Evolutionary conservation across 2,888 invertebrate species (phyloP).

Genomic region (Pardosa pseudoannulata): DNA sequence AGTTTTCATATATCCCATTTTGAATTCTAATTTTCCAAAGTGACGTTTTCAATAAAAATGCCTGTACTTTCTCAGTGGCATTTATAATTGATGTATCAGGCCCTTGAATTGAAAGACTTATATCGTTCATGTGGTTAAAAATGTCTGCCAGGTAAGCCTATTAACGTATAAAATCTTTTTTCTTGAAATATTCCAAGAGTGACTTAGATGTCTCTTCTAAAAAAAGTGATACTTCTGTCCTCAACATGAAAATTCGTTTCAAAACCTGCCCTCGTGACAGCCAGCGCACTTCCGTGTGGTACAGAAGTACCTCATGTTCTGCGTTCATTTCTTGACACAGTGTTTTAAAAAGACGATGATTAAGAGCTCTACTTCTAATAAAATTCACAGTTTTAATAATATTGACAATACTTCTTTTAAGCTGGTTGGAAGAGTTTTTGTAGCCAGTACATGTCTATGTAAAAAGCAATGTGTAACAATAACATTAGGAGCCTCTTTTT

Average conservation of each 20-base stretch:
- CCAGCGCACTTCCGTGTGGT: conserved; percentile 52
- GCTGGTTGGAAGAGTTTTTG: conserved; percentile 48
- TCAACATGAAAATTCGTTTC: conserved; percentile 44
- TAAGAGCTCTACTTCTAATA: conserved; percentile 56
- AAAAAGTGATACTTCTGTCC: too few relatives aligned
- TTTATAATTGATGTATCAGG: conserved; percentile 30
- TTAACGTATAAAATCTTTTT: too few relatives aligned
- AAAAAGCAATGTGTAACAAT: conserved; percentile 20
- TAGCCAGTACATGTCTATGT: conserved; percentile 52
- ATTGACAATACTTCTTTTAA: conserved; percentile 54
- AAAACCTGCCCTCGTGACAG: conserved; percentile 47
- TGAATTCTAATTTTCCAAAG: conserved; percentile 28
- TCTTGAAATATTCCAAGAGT: conserved; percentile 20
- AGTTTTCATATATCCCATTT: conserved; percentile 39
- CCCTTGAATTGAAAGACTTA: conserved; percentile 25
- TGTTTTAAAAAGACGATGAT: conserved; percentile 56
- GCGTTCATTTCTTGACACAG: conserved; percentile 46
- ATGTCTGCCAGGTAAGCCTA: too few relatives aligned
- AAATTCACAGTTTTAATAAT: too few relatives aligned
- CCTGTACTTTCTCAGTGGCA: conserved; percentile 32
- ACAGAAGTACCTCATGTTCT: conserved; percentile 50
- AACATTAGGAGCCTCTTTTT: conserved; percentile 31
- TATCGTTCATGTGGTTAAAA: conserved; percentile 19
- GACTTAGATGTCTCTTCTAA: not conserved
- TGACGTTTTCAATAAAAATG: conserved; percentile 28